These are phyloP conservation scores for Microctenopoma steveboyesi DNA, from an alignment of 2,797 vertebrate genomes.

Conservation along the genomic window DNA sequence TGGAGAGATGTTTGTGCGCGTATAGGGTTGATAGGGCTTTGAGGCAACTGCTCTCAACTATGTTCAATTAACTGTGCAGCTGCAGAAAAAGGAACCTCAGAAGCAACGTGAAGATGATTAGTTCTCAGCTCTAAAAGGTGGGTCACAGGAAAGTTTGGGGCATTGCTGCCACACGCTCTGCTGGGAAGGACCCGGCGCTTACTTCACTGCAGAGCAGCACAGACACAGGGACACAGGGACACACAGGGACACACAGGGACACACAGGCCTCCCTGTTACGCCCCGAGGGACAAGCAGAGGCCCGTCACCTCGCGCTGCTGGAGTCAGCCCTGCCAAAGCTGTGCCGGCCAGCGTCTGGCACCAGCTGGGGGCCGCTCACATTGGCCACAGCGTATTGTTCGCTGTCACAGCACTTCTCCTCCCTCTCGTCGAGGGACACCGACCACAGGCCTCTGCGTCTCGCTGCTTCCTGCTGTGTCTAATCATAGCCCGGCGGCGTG, in stretches of 20 bases:
- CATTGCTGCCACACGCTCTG: not conserved
- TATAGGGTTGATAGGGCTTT: slow-evolving; percentile 7
- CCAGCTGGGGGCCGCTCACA: slow-evolving; percentile 48
- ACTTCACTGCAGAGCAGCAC: too few species aligned
- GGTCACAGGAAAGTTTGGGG: not conserved
- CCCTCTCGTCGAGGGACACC: slow-evolving; percentile 39
- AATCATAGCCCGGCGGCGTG: slow-evolving; percentile 49
- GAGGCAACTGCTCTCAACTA: slow-evolving; percentile 22
- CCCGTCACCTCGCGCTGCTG: slow-evolving; percentile 40
- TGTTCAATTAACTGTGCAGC: slow-evolving; percentile 21
- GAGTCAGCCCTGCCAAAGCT: slow-evolving; percentile 35
- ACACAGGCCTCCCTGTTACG: slow-evolving; percentile 61
- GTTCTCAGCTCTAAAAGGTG: not conserved
- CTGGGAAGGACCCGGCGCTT: not conserved
- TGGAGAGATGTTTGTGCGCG: slow-evolving; percentile 46
- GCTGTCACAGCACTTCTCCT: slow-evolving; percentile 45
- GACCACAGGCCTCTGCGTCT: slow-evolving; percentile 39
- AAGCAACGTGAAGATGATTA: too few species aligned
- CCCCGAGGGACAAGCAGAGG: slow-evolving; percentile 33
- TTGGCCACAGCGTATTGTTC: slow-evolving; percentile 40
- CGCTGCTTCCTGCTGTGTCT: slow-evolving; percentile 35
- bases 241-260: slow-evolving; percentile 15
- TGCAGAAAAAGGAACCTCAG: not conserved
- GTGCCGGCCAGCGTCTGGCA: slow-evolving; percentile 42
- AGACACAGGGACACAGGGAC: too few species aligned